phyloP scores from a whole-genome alignment of 2,113 vertebrate species.

The Empidonax traillii region DNA sequence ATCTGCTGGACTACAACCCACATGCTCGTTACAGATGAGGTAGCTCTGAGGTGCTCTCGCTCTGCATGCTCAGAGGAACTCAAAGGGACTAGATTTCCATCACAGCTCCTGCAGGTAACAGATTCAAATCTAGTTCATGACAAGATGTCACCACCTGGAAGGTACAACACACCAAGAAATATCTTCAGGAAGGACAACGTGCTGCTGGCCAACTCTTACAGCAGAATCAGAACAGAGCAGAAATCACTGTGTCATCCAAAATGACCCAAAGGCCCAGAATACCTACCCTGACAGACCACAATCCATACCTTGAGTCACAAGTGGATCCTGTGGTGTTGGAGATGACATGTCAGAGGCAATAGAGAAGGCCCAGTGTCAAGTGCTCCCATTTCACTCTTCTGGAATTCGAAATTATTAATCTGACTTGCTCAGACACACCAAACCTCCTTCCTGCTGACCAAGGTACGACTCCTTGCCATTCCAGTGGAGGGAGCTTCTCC shows the following conservation, averaged over 20 bases:
- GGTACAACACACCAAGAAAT: background rate
- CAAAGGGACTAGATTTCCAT: background rate
- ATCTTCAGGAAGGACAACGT: background rate
- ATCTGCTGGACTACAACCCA: background rate
- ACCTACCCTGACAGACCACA: rapidly evolving
- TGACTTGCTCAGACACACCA: background rate
- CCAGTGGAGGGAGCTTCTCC: background rate
- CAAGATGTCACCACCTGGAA: background rate
- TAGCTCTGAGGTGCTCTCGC: background rate
- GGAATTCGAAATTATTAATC: background rate
- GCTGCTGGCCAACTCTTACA: background rate
- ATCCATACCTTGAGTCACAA: background rate
- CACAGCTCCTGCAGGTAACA: background rate
- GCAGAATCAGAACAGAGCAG: background rate
- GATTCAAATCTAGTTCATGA: background rate
- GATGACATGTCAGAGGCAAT: background rate
- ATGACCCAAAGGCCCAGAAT: background rate
- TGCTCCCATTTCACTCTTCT: background rate
- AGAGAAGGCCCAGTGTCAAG: background rate
- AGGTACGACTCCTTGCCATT: background rate
- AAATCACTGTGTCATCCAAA: background rate
- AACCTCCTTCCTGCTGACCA: background rate
- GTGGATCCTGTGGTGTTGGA: background rate
- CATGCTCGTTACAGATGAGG: rapidly evolving
- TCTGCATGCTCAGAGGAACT: background rate